Base-by-base conservation (phyloP, 2,797 vertebrate genomes). In the Anisognathus igniventris region DNA sequence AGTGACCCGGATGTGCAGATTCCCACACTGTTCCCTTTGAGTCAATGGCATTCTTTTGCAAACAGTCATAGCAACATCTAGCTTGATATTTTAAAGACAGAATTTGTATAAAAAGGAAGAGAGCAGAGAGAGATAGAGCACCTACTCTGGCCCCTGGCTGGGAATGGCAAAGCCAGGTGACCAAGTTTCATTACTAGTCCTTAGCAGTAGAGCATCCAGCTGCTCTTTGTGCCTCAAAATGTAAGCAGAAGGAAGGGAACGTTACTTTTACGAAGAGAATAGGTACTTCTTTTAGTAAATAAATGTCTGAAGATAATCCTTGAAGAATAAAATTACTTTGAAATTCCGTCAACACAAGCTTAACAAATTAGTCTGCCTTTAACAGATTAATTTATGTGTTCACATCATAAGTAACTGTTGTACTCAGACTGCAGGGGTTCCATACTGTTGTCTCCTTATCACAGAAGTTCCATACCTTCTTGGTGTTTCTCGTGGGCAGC, bases 1-100 rank as follows among this genome's bases (percentile, higher is more conserved):
- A 87, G 39, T 12, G 7, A 66, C 54, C 21, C 31, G 42, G 50
- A 33, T 71, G 30, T 83, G 18, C 45, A 62, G 31, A 60, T 76
- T 78, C 24, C 21, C 33, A 40, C 20, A 14, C 21, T 24, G 4
- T 3, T 75, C 24, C 35, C 22, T 68, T 70, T 0, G 0, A 53
- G 35, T 76, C 68, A 78, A 24, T 15, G 40, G 4, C 14, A 30
- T 33, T 33, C n/a, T 30, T 50, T 31, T 30, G 21, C 18, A 56
- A 23, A 14, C 6, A 48, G 21, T 16, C 37, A 9, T 1, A 56
- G 16, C 62, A 82, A 57, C 6, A 23, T 6, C 33, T 21, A 47
- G 28, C 30, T 76, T 56, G 30, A 53, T 4, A 10, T 64, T 72
- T 81, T 53, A 1, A 37, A 70, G 31, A 28, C 8, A 31, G 10